These are phyloP conservation scores for Enteromius trimaculatus DNA, from an alignment of 2,797 vertebrate genomes.

Conservation along the genomic window DNA sequence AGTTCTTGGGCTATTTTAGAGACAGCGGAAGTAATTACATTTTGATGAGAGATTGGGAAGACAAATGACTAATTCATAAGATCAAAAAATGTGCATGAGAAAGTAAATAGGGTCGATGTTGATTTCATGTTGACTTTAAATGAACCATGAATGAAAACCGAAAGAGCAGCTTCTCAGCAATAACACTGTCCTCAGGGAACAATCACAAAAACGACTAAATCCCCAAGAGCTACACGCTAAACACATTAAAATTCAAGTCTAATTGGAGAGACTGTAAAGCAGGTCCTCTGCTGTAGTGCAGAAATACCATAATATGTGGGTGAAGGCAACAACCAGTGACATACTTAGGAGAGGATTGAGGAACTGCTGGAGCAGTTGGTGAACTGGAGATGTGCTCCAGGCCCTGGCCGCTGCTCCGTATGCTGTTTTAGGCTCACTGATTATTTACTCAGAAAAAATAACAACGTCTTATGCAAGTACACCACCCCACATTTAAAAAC, in stretches of 20 bases:
- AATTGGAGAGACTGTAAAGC: conserved; percentile 15
- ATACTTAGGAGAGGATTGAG: conserved; percentile 56
- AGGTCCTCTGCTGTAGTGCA: conserved; percentile 11
- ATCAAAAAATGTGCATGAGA: background rate
- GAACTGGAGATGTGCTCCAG: conserved; percentile 24
- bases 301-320: conserved; percentile 47
- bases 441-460: conserved; percentile 39
- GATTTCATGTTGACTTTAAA: conserved; percentile 16
- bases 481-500: background rate
- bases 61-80: background rate
- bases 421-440: conserved; percentile 20
- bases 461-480: conserved; percentile 23
- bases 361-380: conserved; percentile 40
- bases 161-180: conserved; percentile 9
- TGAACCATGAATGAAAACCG: conserved; percentile 2
- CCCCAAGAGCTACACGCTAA: conserved; percentile 9
- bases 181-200: conserved; percentile 1
- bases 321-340: conserved; percentile 62
- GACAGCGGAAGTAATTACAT: background rate
- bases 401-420: background rate
- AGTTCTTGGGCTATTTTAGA: background rate
- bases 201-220: background rate
- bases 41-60: no score
- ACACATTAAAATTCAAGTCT: conserved; percentile 27
- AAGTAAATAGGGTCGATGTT: background rate